These are phyloP conservation scores for Samia ricini DNA, from an alignment of 1,140 invertebrate species.

Conservation along the genomic window DNA sequence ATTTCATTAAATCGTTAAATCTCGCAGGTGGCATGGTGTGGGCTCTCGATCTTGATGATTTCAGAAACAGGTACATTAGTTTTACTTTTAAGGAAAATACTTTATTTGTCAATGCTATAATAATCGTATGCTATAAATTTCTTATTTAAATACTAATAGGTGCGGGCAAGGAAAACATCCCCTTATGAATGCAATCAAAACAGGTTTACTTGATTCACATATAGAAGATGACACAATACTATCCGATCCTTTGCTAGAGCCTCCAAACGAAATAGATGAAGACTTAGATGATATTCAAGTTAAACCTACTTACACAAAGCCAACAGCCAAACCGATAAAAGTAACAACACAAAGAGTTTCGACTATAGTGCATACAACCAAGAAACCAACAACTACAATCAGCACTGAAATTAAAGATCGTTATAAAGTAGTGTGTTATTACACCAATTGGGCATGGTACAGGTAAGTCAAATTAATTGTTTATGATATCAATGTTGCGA, in stretches of 20 bases:
- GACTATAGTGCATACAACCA: constrained; percentile 25
- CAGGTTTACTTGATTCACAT: constrained; percentile 78
- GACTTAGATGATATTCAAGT: constrained; percentile 67
- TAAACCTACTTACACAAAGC: constrained; percentile 26
- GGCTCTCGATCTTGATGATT: constrained; percentile 94
- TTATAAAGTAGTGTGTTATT: constrained; percentile 92
- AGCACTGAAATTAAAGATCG: constrained; percentile 42
- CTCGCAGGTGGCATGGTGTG: constrained; percentile 94
- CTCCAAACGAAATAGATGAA: constrained; percentile 45
- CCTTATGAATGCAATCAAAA: constrained; percentile 83
- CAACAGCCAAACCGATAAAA: constrained; percentile 11
- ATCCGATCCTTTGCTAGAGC: constrained; percentile 33
- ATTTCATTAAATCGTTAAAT: constrained; percentile 85
- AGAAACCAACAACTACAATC: constrained; percentile 27
- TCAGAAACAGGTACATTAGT: constrained; percentile 79
- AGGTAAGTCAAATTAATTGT: constrained; percentile 52
- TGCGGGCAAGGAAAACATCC: constrained; percentile 88
- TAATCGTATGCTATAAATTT: no score
- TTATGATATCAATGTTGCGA: not conserved
- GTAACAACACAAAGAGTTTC: constrained; percentile 21
- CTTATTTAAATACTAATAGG: constrained; percentile 38
- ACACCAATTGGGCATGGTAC: constrained; percentile 97
- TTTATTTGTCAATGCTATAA: not conserved
- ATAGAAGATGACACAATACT: constrained; percentile 32
- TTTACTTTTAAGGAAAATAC: not conserved